phyloP scores from a whole-genome alignment of 2,797 vertebrate genomes.

The Setipinna tenuifilis region DNA sequence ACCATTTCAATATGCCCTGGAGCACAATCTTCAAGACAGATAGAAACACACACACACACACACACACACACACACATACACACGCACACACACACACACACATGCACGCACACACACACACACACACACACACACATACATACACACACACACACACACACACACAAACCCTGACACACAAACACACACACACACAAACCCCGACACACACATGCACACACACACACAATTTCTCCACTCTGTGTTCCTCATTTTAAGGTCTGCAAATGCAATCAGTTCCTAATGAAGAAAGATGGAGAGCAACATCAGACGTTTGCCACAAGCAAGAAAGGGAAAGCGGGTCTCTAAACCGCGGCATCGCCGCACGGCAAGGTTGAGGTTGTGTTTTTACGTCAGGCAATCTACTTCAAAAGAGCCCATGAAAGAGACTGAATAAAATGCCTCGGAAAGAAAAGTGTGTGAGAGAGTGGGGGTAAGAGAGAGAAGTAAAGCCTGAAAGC shows the following conservation, averaged over 20 bases:
- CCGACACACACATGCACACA: background rate
- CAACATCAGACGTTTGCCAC: background rate
- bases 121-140: slow-evolving; percentile 20
- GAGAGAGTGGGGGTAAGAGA: background rate
- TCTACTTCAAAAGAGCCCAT: slow-evolving; percentile 26
- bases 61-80: slow-evolving; percentile 13
- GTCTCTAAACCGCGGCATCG: too few relatives aligned
- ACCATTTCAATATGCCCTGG: background rate
- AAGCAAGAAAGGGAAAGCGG: background rate
- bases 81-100: background rate
- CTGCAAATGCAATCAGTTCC: background rate
- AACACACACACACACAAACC: background rate
- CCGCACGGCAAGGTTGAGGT: background rate
- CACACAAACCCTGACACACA: background rate
- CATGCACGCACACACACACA: background rate
- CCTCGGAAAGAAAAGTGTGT: background rate
- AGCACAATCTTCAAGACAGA: background rate
- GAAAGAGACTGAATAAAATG: slow-evolving; percentile 17
- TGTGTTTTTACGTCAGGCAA: background rate
- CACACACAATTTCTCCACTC: background rate
- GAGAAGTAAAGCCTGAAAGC: background rate
- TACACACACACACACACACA: background rate
- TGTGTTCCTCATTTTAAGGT: background rate
- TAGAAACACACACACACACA: background rate
- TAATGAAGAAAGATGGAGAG: background rate